Conservation (phyloP, 2,113 vertebrate species). For the Lipotes vexillifer region DNA sequence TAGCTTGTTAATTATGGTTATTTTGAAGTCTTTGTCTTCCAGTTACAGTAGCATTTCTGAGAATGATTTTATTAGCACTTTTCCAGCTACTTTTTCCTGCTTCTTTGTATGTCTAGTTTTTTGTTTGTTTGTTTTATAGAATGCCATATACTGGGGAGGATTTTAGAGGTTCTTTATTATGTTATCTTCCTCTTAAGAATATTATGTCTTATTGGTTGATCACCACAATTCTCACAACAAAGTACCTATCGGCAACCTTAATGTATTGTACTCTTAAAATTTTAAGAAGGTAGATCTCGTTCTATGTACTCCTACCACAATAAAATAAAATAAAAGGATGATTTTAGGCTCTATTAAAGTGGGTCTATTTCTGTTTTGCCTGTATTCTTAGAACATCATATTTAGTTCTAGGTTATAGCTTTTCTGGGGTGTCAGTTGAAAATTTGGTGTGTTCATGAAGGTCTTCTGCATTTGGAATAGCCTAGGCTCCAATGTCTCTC, state of each 20-base stretch:
- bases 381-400: background rate
- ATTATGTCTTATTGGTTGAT: background rate
- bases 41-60: background rate
- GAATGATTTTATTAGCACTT: background rate
- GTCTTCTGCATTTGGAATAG: background rate
- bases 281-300: background rate
- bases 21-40: background rate
- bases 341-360: background rate
- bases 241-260: background rate
- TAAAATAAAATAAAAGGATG: background rate
- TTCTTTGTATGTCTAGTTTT: background rate
- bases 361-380: background rate
- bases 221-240: background rate
- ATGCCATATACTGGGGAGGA: background rate
- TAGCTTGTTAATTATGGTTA: background rate
- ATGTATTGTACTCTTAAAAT: background rate
- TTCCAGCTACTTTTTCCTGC: background rate
- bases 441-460: background rate
- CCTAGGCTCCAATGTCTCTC: background rate
- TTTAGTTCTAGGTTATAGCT: background rate
- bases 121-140: background rate
- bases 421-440: background rate
- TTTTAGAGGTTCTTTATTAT: background rate
- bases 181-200: background rate
- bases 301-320: background rate